phyloP scores from a whole-genome alignment of 2,888 invertebrate genomes.

The Mythimna albipuncta region DNA sequence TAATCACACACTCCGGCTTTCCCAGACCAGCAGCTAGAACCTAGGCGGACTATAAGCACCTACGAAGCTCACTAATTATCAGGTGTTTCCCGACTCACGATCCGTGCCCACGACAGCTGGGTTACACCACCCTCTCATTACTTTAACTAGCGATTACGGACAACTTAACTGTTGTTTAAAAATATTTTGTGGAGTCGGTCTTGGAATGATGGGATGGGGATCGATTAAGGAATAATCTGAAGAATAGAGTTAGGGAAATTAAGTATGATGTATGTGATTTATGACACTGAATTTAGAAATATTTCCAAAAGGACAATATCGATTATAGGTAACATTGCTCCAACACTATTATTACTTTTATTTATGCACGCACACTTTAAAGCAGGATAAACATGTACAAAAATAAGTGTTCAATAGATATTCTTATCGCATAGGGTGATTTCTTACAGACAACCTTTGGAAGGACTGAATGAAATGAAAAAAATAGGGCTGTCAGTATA shows the following conservation, averaged over 20 bases:
- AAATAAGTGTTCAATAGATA: too few relatives aligned
- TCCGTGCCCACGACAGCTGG: conserved; percentile 58
- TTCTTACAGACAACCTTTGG: too few relatives aligned
- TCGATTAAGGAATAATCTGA: not conserved
- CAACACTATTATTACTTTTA: too few relatives aligned
- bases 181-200: conserved; percentile 34
- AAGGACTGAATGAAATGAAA: too few relatives aligned
- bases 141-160: conserved; percentile 58
- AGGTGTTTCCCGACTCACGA: conserved; percentile 61
- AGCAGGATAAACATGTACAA: too few relatives aligned
- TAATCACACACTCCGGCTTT: conserved; percentile 47
- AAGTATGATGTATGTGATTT: too few relatives aligned
- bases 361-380: too few relatives aligned
- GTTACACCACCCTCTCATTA: conserved; percentile 62
- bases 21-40: conserved; percentile 40
- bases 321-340: too few relatives aligned
- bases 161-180: conserved; percentile 50
- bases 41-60: conserved; percentile 45
- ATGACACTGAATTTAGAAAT: too few relatives aligned
- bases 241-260: not conserved
- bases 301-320: too few relatives aligned
- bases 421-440: too few relatives aligned
- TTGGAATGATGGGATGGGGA: not conserved
- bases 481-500: too few relatives aligned
- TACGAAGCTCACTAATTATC: conserved; percentile 58